These are phyloP conservation scores for Cephus sareptanus DNA, from an alignment of 2,888 invertebrate species.

Conservation along the genomic window DNA sequence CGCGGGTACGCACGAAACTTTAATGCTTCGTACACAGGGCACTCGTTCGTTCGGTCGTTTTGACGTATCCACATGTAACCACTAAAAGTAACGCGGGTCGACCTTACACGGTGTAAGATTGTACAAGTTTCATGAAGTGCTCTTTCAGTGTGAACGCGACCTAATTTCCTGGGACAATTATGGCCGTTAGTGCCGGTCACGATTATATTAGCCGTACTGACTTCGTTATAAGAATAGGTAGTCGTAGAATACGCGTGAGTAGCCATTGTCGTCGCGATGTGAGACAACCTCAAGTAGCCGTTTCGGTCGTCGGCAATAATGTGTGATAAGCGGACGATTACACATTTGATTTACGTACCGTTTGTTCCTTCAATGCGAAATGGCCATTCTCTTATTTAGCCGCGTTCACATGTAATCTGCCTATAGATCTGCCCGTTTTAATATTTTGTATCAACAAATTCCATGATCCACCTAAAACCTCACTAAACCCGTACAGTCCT, in stretches of 20 bases:
- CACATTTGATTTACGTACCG: constrained; percentile 51
- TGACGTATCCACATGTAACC: not conserved
- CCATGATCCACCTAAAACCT: not conserved
- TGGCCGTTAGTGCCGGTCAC: not conserved
- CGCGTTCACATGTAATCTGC: no score
- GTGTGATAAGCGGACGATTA: constrained; percentile 53
- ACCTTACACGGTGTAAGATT: not conserved
- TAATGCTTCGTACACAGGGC: not conserved
- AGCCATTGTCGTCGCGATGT: constrained; percentile 39
- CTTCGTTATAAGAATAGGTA: not conserved
- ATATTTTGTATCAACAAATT: not conserved
- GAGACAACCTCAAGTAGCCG: constrained; percentile 34
- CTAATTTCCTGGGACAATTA: not conserved
- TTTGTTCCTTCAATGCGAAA: not conserved
- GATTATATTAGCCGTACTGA: not conserved
- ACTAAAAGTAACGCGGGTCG: not conserved
- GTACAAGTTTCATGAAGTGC: not conserved
- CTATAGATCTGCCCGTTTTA: no score
- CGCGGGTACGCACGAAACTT: not conserved
- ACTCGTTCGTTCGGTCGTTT: not conserved
- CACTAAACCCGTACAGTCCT: no score
- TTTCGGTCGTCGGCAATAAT: constrained; percentile 29
- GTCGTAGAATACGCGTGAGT: constrained; percentile 27
- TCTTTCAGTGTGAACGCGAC: not conserved
- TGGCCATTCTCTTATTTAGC: no score